Evolutionary conservation across 2,888 invertebrate genomes (phyloP), one percentile per base, ranked within the genome.

Genomic region (Drosophila kokeensis): DNA sequence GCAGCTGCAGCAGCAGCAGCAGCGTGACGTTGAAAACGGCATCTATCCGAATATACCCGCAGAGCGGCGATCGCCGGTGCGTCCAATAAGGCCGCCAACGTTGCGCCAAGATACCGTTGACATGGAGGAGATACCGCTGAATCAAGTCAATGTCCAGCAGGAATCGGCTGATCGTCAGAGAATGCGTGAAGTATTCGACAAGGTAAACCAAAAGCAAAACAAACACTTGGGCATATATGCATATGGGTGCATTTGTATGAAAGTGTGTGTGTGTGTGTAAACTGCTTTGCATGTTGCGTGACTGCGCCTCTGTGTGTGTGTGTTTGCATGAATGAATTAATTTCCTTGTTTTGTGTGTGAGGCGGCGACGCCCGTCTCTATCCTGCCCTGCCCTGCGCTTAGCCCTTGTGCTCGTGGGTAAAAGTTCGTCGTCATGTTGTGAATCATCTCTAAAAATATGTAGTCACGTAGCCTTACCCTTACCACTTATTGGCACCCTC

Each of bases 51-150:
- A 80, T 52, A 79, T 92, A 62, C 90, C 92, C 36, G 36, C 61
- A 4, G 88, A 90, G 52, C 83, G 80, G 1, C 77, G 87, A 32
- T 75, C 86, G 24, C 89, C 86, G 6, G 30, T 38, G 1, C 36
- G 52, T 15, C 79, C 79, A 15, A 62, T 76, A n/a, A 81, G 91
- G 0, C 91, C 92, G 27, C 89, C 81, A 40, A 84, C 92, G 5
- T 70, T 76, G 61, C 91, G 92, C 1, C 91, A 92, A 75, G 91
- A 92, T 59, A 92, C 91, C 38, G 79, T 92, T 4, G 91, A 92
- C 38, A 91, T 92, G 92, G 92, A 92, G 61, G 92, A 88, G 62
- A 90, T 92, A 61, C 92, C 92, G 0, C 64, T 92, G 0, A 91
- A 91, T 54, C 91, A 83, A 42, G 21, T 61, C 2, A 76, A 81